phyloP scores from a whole-genome alignment of 1,140 invertebrate species.

The Orussus abietinus region DNA sequence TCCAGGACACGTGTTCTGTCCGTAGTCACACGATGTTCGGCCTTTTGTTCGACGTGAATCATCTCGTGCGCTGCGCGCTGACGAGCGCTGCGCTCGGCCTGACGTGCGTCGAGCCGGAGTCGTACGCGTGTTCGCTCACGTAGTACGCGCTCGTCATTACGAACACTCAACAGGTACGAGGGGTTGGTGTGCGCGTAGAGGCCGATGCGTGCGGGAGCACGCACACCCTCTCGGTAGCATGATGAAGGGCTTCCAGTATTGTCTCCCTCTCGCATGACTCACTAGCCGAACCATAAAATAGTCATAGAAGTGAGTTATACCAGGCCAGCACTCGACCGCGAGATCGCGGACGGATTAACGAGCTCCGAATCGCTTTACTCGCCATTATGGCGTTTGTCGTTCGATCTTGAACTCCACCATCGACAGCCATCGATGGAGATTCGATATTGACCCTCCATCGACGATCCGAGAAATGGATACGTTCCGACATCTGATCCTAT shows the following conservation, averaged over 20 bases:
- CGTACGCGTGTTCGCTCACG: constrained; percentile 12
- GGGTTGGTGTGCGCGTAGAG: not conserved
- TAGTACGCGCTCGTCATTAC: constrained; percentile 18
- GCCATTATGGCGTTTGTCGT: too few species aligned
- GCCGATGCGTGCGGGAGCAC: not conserved
- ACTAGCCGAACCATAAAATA: constrained; percentile 40
- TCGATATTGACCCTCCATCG: too few species aligned
- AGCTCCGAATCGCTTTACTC: too few species aligned
- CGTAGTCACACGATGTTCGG: constrained; percentile 25
- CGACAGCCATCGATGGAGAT: too few species aligned
- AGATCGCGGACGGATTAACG: too few species aligned
- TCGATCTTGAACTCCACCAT: too few species aligned
- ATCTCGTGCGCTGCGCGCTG: constrained; percentile 15
- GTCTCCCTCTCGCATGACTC: constrained; percentile 36
- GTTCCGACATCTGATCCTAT: too few species aligned
- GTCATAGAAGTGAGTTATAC: constrained; percentile 36
- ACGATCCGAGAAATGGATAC: too few species aligned
- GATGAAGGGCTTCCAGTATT: constrained; percentile 42
- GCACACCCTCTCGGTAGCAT: constrained; percentile 16
- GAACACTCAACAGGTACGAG: constrained; percentile 33
- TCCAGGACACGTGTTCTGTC: constrained; percentile 30
- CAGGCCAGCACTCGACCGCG: constrained; percentile 21
- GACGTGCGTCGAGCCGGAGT: constrained; percentile 18
- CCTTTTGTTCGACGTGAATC: constrained; percentile 45
- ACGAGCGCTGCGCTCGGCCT: constrained; percentile 11